These are phyloP conservation scores for Euplexia lucipara DNA, from an alignment of 2,888 invertebrate species.

Conservation along the genomic window DNA sequence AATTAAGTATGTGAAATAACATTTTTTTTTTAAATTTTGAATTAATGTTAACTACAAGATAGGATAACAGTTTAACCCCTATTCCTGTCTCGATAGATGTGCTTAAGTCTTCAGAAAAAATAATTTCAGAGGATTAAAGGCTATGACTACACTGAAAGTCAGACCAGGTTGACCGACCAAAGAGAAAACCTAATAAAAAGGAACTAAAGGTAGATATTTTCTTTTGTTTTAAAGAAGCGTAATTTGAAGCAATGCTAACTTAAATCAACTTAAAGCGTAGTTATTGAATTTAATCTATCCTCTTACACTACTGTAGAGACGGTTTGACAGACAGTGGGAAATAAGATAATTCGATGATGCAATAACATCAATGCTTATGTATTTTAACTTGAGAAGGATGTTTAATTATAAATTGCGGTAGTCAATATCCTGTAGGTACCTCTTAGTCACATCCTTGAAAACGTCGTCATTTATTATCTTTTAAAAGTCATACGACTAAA, in stretches of 20 bases:
- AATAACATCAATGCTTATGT: background rate
- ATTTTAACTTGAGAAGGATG: slow-evolving; percentile 23
- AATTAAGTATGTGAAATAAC: too few relatives aligned
- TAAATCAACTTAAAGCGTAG: background rate
- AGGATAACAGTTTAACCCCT: too few relatives aligned
- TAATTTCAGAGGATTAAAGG: too few relatives aligned
- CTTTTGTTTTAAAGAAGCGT: background rate
- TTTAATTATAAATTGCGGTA: slow-evolving; percentile 11
- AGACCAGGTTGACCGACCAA: too few relatives aligned
- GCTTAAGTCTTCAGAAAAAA: too few relatives aligned
- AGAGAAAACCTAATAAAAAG: too few relatives aligned
- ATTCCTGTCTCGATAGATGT: too few relatives aligned
- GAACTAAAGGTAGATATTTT: background rate
- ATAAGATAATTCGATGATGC: background rate
- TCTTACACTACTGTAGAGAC: background rate
- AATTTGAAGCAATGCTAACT: background rate
- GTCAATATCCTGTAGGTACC: slow-evolving; percentile 46
- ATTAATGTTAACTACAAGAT: too few relatives aligned
- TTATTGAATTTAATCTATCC: background rate
- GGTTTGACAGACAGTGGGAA: background rate
- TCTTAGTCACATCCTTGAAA: slow-evolving; percentile 53
- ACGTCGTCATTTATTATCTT: background rate
- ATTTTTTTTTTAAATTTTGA: too few relatives aligned
- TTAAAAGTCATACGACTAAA: slow-evolving; percentile 1
- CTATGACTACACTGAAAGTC: too few relatives aligned